Evolutionary conservation across 2,113 vertebrate species (phyloP), one percentile per base, ranked within the genome.

Genomic region (Rhabdomys dilectus): DNA sequence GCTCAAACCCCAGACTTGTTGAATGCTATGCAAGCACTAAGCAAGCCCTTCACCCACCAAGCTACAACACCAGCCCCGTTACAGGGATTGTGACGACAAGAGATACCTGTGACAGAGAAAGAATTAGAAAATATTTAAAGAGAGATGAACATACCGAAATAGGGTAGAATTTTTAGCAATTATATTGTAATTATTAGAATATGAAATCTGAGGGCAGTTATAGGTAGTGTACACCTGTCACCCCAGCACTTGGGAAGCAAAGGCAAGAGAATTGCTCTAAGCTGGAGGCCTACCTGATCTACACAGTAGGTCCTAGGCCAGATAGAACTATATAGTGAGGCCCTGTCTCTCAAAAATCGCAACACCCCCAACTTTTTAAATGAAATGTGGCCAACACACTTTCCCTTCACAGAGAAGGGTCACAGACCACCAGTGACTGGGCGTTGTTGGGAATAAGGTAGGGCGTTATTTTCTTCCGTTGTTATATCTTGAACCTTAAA

Each of bases 401-500:
- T 56, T 73, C 58, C 56, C 45, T 84, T 89, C 82, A 7, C 60
- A n/a, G 29, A 39, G 15, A 29, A 39, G 85, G 91, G 11, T 53
- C 19, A 81, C 8, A 12, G 58, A 26, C 60, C 66, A n/a, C 81
- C 73, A 78, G 10, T 5, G 34, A 39, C 75, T 64, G 36, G 77
- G 42, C 39, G 56, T 73, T 39, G 60, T 88, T 91, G 8, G 58
- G 36, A 58, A 12, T 58, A 4, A n/a, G 34, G 21, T 13, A 7
- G 42, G 29, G 29, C 60, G 34, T 81, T 93, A 56, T 68, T 87
- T 90, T 91, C 60, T 89, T 68, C 45, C 86, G 11, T 11, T 72
- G 19, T 66, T 91, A 45, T 91, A n/a, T 62, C 87, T 94, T 87
- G 45, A 96, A 81, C 22, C 92, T 94, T 68, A 96, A 96, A 85